These are phyloP conservation scores for Megalonaias nervosa DNA, from an alignment of 1,140 invertebrate species.

Conservation along the genomic window DNA sequence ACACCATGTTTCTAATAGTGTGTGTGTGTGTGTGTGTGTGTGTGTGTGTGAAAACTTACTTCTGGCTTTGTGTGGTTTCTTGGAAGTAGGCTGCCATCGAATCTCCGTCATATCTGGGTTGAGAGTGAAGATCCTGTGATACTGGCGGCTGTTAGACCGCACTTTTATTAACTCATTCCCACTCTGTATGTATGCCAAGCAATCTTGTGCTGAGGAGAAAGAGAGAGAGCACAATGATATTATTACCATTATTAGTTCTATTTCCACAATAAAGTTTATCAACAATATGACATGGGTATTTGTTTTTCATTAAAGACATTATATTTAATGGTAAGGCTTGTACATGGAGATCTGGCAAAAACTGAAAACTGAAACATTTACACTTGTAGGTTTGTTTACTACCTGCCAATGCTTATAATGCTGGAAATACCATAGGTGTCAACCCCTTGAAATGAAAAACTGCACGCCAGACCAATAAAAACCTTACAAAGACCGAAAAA, in stretches of 20 bases:
- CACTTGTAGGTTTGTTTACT: too few species aligned
- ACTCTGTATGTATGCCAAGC: conserved; percentile 77
- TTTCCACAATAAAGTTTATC: background rate
- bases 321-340: too few species aligned
- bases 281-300: too few species aligned
- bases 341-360: too few species aligned
- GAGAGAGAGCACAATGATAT: conserved; percentile 22
- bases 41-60: conserved; percentile 69
- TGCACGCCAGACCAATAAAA: too few species aligned
- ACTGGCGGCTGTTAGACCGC: conserved; percentile 77
- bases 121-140: conserved; percentile 76
- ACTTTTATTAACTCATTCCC: conserved; percentile 78
- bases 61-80: conserved; percentile 78
- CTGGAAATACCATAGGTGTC: too few species aligned
- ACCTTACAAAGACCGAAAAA: too few species aligned
- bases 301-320: too few species aligned
- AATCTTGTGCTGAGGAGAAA: conserved; percentile 75
- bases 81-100: conserved; percentile 79
- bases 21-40: too few species aligned
- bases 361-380: too few species aligned
- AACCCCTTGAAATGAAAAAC: too few species aligned
- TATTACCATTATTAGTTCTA: background rate
- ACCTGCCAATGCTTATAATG: too few species aligned
- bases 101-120: conserved; percentile 76
- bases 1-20: background rate